A percentile compares a stretch with the other conserved stretches of the same genome.
phyloP scores from a whole-genome alignment of 2,888 invertebrate species.

The Plagodis dolabraria region DNA sequence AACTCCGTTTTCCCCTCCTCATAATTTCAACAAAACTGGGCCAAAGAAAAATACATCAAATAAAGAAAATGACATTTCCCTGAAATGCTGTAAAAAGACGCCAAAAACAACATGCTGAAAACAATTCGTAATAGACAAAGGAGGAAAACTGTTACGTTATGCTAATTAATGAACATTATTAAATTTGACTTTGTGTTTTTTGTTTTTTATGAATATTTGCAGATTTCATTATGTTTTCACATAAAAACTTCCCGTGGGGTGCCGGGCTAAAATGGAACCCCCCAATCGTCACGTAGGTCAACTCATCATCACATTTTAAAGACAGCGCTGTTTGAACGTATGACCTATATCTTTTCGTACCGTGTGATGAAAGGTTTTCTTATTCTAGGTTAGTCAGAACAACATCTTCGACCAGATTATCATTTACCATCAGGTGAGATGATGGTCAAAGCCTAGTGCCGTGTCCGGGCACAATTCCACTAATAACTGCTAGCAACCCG shows the following conservation, averaged over 20 bases:
- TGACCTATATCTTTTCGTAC: no score
- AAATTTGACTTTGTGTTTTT: slow-evolving; percentile 12
- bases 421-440: no score
- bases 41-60: slow-evolving; percentile 20
- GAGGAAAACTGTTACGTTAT: slow-evolving; percentile 24
- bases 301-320: no score
- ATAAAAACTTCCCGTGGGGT: slow-evolving; percentile 6
- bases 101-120: slow-evolving; percentile 25
- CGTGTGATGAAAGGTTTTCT: no score
- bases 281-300: no score
- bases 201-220: slow-evolving; percentile 14
- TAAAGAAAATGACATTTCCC: slow-evolving; percentile 24
- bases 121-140: slow-evolving; percentile 11
- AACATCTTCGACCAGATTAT: no score
- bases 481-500: no score
- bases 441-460: no score
- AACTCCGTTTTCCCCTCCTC: slow-evolving; percentile 8
- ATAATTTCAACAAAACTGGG: slow-evolving; percentile 17
- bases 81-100: slow-evolving; percentile 8
- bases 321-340: no score
- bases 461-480: no score
- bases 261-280: no score
- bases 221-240: slow-evolving; percentile 20
- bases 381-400: no score
- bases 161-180: slow-evolving; percentile 22